Percentiles rank a stretch among this genome's conserved stretches.
These are phyloP conservation scores for Rhabdornis inornatus DNA, from an alignment of 2,113 vertebrate species.

Conservation along the genomic window DNA sequence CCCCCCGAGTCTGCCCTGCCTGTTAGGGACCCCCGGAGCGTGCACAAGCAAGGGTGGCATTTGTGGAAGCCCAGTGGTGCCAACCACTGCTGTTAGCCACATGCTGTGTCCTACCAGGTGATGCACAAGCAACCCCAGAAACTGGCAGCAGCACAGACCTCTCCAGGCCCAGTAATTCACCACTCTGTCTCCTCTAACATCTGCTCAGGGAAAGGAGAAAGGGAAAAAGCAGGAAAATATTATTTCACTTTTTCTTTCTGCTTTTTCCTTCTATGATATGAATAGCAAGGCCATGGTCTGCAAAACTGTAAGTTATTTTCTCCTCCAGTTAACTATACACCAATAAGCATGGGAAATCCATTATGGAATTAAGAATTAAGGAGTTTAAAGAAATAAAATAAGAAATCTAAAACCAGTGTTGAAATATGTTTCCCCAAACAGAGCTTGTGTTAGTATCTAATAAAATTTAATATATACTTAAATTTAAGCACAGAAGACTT, in stretches of 20 bases:
- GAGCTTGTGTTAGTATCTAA: neutral
- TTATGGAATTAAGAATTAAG: neutral
- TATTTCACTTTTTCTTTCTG: neutral
- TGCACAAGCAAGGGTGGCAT: neutral
- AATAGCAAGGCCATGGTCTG: neutral
- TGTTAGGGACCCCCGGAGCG: neutral
- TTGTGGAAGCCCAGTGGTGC: neutral
- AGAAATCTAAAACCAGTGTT: neutral
- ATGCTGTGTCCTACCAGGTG: rapidly evolving
- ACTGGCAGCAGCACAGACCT: neutral
- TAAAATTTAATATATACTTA: neutral
- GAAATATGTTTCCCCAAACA: neutral
- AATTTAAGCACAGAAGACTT: neutral
- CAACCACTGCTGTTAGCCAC: neutral
- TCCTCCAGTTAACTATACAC: neutral
- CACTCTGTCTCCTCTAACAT: neutral
- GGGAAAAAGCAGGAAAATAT: neutral
- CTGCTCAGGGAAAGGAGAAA: neutral
- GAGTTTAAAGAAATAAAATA: neutral
- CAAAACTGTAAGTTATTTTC: neutral
- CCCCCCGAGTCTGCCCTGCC: rapidly evolving
- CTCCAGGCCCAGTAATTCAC: neutral
- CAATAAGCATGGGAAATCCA: neutral
- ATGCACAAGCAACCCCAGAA: neutral
- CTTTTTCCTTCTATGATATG: neutral